Conservation (phyloP, 2,797 vertebrate genomes). For the Caiman crocodilus region DNA sequence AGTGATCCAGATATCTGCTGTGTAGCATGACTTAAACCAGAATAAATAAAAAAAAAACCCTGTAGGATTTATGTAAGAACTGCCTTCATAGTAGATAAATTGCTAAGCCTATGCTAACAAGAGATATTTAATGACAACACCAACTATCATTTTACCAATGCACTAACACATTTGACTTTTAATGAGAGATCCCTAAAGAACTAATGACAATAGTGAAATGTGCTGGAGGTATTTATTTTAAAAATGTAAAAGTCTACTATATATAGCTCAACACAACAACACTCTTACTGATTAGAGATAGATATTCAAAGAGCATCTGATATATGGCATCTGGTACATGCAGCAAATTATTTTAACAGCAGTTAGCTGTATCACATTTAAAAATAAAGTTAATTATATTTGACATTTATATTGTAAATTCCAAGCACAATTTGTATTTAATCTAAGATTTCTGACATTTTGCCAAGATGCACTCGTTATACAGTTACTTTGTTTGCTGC, state of each 20-base stretch:
- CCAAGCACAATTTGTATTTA: neutral
- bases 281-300: neutral
- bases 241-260: neutral
- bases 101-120: neutral
- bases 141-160: neutral
- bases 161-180: neutral
- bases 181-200: neutral
- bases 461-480: neutral
- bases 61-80: neutral
- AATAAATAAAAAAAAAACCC: neutral
- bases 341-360: conserved; percentile 4
- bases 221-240: neutral
- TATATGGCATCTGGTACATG: neutral
- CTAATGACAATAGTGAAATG: neutral
- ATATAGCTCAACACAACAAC: neutral
- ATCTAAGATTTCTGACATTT: conserved; percentile 4
- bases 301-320: neutral
- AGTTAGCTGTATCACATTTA: neutral
- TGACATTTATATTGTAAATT: conserved; percentile 22
- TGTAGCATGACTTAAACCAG: neutral
- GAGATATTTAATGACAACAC: neutral
- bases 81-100: no score
- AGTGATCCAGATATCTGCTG: neutral
- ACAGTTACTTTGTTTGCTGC: neutral
- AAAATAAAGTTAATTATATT: conserved; percentile 15